Evolutionary conservation across 2,888 invertebrate species (phyloP).

Genomic region (Anaspis maculata): DNA sequence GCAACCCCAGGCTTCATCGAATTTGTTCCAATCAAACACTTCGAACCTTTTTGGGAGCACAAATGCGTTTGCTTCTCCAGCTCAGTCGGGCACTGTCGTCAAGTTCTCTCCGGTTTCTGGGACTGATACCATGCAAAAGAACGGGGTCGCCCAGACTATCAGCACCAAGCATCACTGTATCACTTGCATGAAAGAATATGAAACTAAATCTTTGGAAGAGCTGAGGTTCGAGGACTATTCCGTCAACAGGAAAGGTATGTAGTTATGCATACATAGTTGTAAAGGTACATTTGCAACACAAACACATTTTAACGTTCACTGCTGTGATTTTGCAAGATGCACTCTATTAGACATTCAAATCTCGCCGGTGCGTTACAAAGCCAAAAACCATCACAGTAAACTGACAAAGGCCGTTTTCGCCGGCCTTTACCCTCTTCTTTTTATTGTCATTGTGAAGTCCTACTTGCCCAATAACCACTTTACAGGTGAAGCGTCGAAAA

Average conservation of each 20-base stretch:
- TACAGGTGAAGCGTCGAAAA: too few species aligned
- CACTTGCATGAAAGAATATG: constrained; percentile 98
- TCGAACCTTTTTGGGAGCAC: constrained; percentile 46
- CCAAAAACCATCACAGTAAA: too few species aligned
- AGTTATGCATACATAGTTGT: too few species aligned
- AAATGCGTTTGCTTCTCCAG: constrained; percentile 32
- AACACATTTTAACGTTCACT: too few species aligned
- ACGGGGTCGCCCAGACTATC: constrained; percentile 75
- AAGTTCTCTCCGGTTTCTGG: constrained; percentile 85
- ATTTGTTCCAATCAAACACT: constrained; percentile 30
- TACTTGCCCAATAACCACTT: too few species aligned
- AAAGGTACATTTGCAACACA: too few species aligned
- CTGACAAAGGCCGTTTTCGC: too few species aligned
- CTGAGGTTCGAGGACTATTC: constrained; percentile 88
- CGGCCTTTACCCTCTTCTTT: too few species aligned
- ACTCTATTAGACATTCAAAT: too few species aligned
- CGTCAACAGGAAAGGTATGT: constrained; percentile 74
- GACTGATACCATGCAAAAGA: constrained; percentile 86
- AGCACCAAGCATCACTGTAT: constrained; percentile 94
- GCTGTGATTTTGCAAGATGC: too few species aligned
- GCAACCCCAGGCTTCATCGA: constrained; percentile 37
- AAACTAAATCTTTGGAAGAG: constrained; percentile 89
- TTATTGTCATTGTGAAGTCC: too few species aligned
- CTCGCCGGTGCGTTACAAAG: too few species aligned
- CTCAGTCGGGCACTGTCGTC: constrained; percentile 57